Evolutionary conservation across 2,888 invertebrate genomes (phyloP), one percentile per base, ranked within the genome.

Genomic region (Hedya salicella): DNA sequence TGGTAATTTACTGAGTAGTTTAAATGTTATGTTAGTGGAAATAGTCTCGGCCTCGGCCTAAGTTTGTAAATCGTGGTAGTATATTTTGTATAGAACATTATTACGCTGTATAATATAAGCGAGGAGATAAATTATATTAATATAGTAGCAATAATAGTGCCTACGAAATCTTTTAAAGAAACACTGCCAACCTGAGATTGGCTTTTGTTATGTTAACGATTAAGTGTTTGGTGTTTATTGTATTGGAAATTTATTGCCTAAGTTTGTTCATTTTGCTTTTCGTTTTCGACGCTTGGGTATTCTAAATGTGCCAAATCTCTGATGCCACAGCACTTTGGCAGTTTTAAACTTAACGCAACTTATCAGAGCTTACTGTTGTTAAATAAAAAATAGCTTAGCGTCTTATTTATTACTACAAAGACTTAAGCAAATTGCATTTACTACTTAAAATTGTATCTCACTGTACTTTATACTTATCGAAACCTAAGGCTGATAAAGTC

Each of bases 101-200:
- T 85, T 83, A 80, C 83, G 90, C 89, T 91, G 89, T 91, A n/a
- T n/a, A 89, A 57, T 89, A 88, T 89, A 88, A 86, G 89, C 87
- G 86, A 79, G 73, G 74, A 62, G 79, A 81, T 87, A 87, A 88
- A 87, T 86, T 88, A 88, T 88, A 89, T 89, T 89, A 88, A 88
- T 88, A 86, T 89, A 84, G 85, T 91, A 91, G 91, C 91, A 91
- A 91, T 91, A 91, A 86, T 91, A 91, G 91, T 91, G 91, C 91
- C 91, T 91, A 87, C 79, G 84, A 85, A 78, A 81, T 91, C 90
- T 91, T 91, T 80, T 81, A 89, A 91, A 91, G 91, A 91, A 84
- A 85, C 79, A 78, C 77, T 76, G 77, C 80, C 82, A 79, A 81
- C 81, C 71, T 49, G 71, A 73, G 73, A 80, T 79, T 80, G 83